Evolutionary conservation across 1,140 invertebrate species (phyloP), one percentile per base, ranked within the genome.

Genomic region (Steinernema khuongi): DNA sequence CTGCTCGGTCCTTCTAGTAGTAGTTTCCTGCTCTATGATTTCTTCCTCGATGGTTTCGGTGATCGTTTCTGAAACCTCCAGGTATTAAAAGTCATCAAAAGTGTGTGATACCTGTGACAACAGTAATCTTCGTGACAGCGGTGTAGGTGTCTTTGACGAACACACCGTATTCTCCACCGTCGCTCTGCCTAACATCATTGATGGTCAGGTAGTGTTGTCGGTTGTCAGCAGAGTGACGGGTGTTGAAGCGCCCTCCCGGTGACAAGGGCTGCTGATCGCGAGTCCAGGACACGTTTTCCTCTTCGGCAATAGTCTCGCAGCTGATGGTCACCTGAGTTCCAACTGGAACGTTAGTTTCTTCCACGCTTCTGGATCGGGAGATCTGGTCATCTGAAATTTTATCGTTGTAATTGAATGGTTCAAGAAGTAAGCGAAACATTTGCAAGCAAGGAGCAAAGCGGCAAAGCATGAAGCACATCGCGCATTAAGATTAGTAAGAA

Each of bases 321-420:
- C 76, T 75, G 31, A 80, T 80, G 1, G 79, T 80, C 22, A 81
- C 79, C 50, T 76, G 74, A 26, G 80, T 81, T 19, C 79, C 76
- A 14, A 41, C 43, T 28, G 79, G 79, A 26, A 80, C 77, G 18
- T 60, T 29, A 0, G 79, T 81, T 67, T 80, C 79, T 43, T 80
- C 79, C n/a, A 80, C 50, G 22, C 50, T 60, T 14, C 50, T 14
- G 4, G 50, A n/a, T 7, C 50, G 50, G 4, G 77, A 32, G 22
- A 71, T 71, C 17, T 60, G 50, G 50, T 78, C 71, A 1, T 68
- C 76, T 78, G 31, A 22, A 75, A 72, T 36, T 41, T 43, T 29
- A 69, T 60, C 43, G 69, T 67, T 32, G 66, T 68, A 67, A 26
- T 14, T 1, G 0, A 18, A 30, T 67, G 43, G 14, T n/a, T 41